These are phyloP conservation scores for Eulithis testata DNA, from an alignment of 2,888 invertebrate genomes.

Conservation along the genomic window DNA sequence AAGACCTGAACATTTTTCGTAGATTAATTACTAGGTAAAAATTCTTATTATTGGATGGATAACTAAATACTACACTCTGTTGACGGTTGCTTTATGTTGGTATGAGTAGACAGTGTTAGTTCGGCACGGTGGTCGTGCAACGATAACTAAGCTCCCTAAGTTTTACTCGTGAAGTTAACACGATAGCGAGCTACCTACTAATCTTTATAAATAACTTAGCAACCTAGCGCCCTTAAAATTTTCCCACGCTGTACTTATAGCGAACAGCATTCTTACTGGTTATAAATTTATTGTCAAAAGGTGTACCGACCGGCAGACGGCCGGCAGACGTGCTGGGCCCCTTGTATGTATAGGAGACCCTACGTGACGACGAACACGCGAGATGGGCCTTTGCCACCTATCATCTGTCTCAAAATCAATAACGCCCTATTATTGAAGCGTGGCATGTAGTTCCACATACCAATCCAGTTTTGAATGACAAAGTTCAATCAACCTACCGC, in stretches of 20 bases:
- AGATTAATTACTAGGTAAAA: too few species aligned
- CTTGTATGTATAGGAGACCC: conserved; percentile 27
- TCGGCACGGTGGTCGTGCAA: too few species aligned
- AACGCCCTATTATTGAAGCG: conserved; percentile 6
- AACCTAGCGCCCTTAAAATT: neutral
- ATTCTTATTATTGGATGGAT: too few species aligned
- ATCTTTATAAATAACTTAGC: neutral
- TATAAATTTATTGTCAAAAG: conserved; percentile 4
- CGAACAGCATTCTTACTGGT: conserved; percentile 12
- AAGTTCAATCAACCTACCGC: conserved; percentile 6
- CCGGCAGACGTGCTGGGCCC: conserved; percentile 32
- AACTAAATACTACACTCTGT: too few species aligned
- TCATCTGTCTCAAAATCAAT: conserved; percentile 7
- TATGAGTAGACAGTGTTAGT: too few species aligned
- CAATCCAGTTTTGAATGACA: conserved; percentile 1
- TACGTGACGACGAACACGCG: conserved; percentile 35
- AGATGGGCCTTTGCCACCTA: conserved; percentile 13
- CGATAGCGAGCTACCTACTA: too few species aligned
- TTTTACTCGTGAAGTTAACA: too few species aligned
- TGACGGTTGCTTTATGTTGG: too few species aligned
- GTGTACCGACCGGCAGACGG: conserved; percentile 5
- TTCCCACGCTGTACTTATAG: conserved; percentile 6
- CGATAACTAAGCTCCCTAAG: too few species aligned
- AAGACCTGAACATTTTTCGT: too few species aligned
- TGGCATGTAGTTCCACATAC: conserved; percentile 4